Evolutionary conservation across 2,113 vertebrate genomes (phyloP).

Genomic region (Pollimyrus isidori): DNA sequence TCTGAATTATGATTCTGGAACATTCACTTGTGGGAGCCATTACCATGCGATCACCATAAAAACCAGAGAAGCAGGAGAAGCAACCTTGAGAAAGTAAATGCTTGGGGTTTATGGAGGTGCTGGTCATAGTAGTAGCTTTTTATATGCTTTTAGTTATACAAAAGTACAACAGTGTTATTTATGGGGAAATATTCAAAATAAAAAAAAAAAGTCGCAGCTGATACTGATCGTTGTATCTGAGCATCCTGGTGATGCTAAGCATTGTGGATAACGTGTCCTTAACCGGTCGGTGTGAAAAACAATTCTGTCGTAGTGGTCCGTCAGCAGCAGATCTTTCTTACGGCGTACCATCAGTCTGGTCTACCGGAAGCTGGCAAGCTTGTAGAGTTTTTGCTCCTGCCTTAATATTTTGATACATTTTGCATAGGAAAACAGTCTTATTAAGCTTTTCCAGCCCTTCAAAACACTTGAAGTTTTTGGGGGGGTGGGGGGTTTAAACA

Average conservation of each 20-base stretch:
- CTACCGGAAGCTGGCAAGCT: not conserved
- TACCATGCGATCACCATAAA: conserved; percentile 6
- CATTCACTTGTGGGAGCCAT: not conserved
- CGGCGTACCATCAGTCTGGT: not conserved
- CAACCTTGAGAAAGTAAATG: conserved; percentile 17
- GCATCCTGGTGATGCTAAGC: not conserved
- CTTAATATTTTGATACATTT: conserved; percentile 3
- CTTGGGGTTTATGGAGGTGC: not conserved
- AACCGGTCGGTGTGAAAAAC: not conserved
- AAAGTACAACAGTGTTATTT: conserved; percentile 18
- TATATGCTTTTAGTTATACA: conserved; percentile 15
- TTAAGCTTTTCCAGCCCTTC: not conserved
- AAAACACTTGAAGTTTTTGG: not conserved
- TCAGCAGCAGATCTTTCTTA: not conserved
- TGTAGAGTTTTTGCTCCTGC: not conserved
- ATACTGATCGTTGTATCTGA: not conserved
- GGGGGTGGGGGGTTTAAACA: not conserved
- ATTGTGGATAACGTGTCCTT: not conserved
- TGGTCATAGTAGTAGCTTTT: conserved; percentile 12
- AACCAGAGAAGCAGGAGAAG: not conserved
- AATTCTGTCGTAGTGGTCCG: not conserved
- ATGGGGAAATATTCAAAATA: not conserved
- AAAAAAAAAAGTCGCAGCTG: not conserved
- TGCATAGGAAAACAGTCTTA: not conserved
- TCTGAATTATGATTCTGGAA: not conserved